phyloP scores from a whole-genome alignment of 1,140 invertebrate species.

The Melipona quadrifasciata region DNA sequence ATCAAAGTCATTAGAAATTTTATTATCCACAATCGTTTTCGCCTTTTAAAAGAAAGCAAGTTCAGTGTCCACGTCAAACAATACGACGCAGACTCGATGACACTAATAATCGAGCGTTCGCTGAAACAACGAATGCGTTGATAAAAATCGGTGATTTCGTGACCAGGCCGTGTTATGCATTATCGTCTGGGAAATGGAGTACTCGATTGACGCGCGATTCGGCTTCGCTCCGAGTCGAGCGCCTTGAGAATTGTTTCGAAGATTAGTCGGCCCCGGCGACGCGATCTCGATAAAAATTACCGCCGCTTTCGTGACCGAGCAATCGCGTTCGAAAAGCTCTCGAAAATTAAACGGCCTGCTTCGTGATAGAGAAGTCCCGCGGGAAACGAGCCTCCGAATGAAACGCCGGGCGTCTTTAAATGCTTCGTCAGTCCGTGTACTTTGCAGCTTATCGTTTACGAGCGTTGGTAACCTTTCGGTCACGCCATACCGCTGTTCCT shows the following conservation, averaged over 20 bases:
- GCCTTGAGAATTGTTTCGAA: slow-evolving; percentile 37
- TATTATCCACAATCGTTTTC: too few species aligned
- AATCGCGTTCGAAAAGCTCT: neutral
- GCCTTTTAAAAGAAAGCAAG: too few species aligned
- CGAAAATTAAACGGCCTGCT: slow-evolving; percentile 12
- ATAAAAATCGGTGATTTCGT: slow-evolving; percentile 8
- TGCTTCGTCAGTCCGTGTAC: neutral
- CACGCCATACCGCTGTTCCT: slow-evolving; percentile 2
- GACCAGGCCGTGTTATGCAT: neutral
- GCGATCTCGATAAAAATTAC: slow-evolving; percentile 17
- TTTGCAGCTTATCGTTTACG: slow-evolving; percentile 13
- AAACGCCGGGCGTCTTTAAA: slow-evolving; percentile 13
- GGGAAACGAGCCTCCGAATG: neutral
- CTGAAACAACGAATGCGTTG: neutral
- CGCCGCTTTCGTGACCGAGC: slow-evolving; percentile 17
- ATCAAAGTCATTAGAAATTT: too few species aligned
- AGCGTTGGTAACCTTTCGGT: neutral
- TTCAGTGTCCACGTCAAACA: too few species aligned
- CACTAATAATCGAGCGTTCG: neutral
- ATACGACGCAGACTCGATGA: neutral
- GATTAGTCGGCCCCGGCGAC: slow-evolving; percentile 18
- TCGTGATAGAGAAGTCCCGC: slow-evolving; percentile 10
- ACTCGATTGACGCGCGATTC: neutral
- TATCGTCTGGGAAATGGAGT: slow-evolving; percentile 4
- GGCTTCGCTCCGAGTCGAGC: neutral